These are phyloP conservation scores for Psammodynastes pulverulentus DNA, from an alignment of 2,113 vertebrate species.

Conservation along the genomic window DNA sequence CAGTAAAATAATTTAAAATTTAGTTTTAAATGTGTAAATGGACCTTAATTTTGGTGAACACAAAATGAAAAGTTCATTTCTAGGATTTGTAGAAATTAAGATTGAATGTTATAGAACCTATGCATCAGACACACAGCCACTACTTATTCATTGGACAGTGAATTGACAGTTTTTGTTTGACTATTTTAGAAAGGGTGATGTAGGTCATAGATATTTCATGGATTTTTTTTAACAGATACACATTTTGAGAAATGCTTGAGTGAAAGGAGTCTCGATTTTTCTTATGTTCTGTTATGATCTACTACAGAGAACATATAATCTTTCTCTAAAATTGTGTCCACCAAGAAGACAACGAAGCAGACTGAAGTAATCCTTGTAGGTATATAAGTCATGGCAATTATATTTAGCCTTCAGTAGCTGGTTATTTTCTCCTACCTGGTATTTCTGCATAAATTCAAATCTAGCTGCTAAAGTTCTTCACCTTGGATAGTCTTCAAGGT, in stretches of 20 bases:
- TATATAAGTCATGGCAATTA: background rate
- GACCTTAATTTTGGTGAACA: background rate
- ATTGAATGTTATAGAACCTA: background rate
- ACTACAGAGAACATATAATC: background rate
- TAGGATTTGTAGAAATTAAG: background rate
- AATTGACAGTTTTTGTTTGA: background rate
- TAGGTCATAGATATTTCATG: background rate
- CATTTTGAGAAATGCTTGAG: background rate
- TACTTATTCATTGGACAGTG: background rate
- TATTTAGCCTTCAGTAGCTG: background rate
- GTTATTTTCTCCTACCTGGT: background rate
- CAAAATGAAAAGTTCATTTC: background rate
- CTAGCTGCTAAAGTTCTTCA: background rate
- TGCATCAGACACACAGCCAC: background rate
- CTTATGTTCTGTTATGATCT: background rate
- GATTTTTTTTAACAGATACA: background rate
- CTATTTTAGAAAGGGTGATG: background rate
- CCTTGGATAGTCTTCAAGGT: background rate
- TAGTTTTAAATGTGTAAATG: background rate
- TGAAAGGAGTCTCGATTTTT: background rate
- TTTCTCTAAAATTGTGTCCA: background rate
- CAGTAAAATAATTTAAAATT: background rate
- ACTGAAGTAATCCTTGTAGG: background rate
- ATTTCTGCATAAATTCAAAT: background rate
- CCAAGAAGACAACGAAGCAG: background rate